Evolutionary conservation across 2,113 vertebrate species (phyloP).

Genomic region (Grus americana): DNA sequence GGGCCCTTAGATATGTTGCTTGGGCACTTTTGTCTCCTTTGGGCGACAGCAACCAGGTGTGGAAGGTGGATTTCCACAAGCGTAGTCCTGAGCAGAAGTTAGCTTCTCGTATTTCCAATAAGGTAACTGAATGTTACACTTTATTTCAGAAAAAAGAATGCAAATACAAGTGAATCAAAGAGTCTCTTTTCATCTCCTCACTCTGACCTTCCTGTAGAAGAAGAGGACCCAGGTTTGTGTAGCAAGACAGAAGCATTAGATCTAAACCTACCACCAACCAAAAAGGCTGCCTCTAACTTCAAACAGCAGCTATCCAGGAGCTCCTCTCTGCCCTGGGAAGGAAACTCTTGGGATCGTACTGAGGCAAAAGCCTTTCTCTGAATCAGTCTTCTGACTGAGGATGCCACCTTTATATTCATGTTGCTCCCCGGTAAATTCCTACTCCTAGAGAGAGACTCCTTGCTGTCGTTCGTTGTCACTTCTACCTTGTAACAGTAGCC

Average conservation of each 20-base stretch:
- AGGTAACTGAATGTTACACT: not conserved
- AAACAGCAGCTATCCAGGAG: not conserved
- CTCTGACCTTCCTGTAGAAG: not conserved
- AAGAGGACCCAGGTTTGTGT: not conserved
- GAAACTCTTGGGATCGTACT: fast-evolving
- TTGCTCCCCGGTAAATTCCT: not conserved
- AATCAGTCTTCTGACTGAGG: not conserved
- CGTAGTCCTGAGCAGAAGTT: not conserved
- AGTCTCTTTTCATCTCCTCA: not conserved
- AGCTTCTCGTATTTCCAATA: not conserved
- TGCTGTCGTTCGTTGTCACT: fast-evolving
- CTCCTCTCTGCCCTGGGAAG: not conserved
- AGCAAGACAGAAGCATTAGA: not conserved
- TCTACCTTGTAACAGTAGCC: not conserved
- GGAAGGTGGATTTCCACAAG: not conserved
- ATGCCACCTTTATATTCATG: not conserved
- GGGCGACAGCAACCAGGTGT: not conserved
- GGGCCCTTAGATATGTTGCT: not conserved
- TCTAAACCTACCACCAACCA: not conserved
- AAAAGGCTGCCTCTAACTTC: not conserved
- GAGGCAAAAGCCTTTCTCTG: not conserved
- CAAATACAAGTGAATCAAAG: not conserved
- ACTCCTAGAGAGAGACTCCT: not conserved
- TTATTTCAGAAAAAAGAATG: not conserved
- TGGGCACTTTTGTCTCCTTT: not conserved